These are phyloP conservation scores for Colletes gigas DNA, from an alignment of 1,140 invertebrate genomes.

Conservation along the genomic window DNA sequence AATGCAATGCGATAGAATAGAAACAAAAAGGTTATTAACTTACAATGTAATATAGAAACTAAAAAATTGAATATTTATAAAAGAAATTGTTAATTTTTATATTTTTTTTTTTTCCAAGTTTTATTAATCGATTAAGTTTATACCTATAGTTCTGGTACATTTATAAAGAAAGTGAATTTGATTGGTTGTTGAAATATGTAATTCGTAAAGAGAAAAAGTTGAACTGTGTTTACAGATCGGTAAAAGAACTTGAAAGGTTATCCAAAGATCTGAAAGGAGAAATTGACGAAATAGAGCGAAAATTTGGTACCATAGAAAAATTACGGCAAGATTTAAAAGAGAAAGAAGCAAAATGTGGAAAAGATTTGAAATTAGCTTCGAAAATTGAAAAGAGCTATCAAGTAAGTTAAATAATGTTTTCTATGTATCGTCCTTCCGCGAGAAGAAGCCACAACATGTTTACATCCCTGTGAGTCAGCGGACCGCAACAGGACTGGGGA, in stretches of 20 bases:
- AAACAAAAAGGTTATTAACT: slow-evolving; percentile 75
- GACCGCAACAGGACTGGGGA: no score
- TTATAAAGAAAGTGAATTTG: background rate
- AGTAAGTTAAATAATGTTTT: slow-evolving; percentile 49
- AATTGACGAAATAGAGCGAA: slow-evolving; percentile 69
- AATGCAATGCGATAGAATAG: slow-evolving; percentile 75
- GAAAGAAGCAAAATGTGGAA: slow-evolving; percentile 65
- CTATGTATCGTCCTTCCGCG: background rate
- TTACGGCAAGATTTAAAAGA: slow-evolving; percentile 64
- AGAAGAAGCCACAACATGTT: no score
- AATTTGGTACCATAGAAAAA: slow-evolving; percentile 67
- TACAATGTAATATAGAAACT: background rate
- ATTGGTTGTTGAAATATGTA: background rate
- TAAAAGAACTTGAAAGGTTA: slow-evolving; percentile 61
- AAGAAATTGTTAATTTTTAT: no score
- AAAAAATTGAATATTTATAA: no score
- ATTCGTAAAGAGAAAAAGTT: background rate
- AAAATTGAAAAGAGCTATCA: slow-evolving; percentile 65
- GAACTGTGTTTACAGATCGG: slow-evolving; percentile 52
- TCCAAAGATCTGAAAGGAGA: slow-evolving; percentile 58
- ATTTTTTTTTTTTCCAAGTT: no score
- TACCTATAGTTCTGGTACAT: no score
- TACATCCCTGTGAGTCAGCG: no score
- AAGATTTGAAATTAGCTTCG: slow-evolving; percentile 53
- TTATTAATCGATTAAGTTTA: no score